A percentile compares a stretch with the other conserved stretches of the same genome.
Evolutionary conservation across 2,888 invertebrate genomes (phyloP).

Genomic region (Scaptomyza tumidula): DNA sequence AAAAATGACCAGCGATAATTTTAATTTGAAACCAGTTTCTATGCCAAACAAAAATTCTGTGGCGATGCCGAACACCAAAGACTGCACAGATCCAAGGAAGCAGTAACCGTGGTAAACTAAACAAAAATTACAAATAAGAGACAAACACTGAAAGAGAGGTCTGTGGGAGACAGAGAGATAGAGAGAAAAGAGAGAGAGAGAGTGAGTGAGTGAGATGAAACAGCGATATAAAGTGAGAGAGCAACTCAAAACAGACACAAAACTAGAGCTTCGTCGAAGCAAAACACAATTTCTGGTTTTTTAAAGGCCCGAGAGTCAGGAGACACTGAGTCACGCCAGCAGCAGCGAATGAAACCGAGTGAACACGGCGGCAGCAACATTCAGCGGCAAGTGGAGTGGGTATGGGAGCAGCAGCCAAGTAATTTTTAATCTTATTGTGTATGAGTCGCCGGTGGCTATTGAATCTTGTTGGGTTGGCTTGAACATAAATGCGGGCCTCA

Average conservation of each 20-base stretch:
- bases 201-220: not conserved
- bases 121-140: conserved; percentile 63
- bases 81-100: conserved; percentile 45
- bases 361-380: conserved; percentile 37
- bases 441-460: conserved; percentile 77
- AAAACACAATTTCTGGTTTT: conserved; percentile 66
- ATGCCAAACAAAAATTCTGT: conserved; percentile 79
- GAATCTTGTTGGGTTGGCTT: conserved; percentile 70
- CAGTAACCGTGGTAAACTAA: conserved; percentile 56
- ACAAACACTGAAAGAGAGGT: conserved; percentile 26
- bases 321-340: conserved; percentile 55
- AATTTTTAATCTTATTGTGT: conserved; percentile 60
- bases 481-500: conserved; percentile 38
- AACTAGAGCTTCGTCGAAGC: conserved; percentile 47
- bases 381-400: conserved; percentile 54
- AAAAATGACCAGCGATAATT: conserved; percentile 83
- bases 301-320: conserved; percentile 33
- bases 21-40: conserved; percentile 83
- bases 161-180: conserved; percentile 21
- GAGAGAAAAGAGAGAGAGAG: not conserved
- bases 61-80: conserved; percentile 50
- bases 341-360: conserved; percentile 42
- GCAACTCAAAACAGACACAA: conserved; percentile 16
- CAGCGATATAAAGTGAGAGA: conserved; percentile 1
- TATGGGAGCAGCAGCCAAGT: conserved; percentile 45